Evolutionary conservation across 2,888 invertebrate species (phyloP).

Genomic region (Aplocera efformata): DNA sequence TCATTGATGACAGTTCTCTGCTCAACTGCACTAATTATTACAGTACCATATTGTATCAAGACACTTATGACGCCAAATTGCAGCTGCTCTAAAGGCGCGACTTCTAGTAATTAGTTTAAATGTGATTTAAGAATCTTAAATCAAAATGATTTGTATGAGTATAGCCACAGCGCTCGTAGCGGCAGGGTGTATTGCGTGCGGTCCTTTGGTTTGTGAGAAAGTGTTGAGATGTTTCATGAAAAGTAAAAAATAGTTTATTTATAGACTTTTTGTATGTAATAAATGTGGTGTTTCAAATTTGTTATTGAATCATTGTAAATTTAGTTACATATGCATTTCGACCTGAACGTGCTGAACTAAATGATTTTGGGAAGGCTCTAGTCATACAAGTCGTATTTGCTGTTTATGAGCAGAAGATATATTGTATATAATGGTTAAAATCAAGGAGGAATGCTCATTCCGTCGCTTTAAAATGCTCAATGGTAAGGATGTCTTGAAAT

Average conservation of each 20-base stretch:
- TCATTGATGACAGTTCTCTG: conserved; percentile 17
- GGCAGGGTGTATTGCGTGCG: conserved; percentile 38
- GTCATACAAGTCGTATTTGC: too few relatives aligned
- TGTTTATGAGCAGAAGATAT: too few relatives aligned
- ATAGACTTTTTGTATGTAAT: conserved; percentile 23
- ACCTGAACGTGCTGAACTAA: too few relatives aligned
- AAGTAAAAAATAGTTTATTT: conserved; percentile 26
- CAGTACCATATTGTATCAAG: conserved; percentile 14
- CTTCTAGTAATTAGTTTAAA: background rate
- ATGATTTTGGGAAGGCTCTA: too few relatives aligned
- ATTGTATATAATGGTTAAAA: too few relatives aligned
- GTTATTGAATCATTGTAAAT: too few relatives aligned
- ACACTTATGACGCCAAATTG: conserved; percentile 12
- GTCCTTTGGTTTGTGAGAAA: conserved; percentile 44
- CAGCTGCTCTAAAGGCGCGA: conserved; percentile 8
- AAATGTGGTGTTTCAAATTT: conserved; percentile 12
- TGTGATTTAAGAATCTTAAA: background rate
- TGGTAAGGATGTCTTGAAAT: too few relatives aligned
- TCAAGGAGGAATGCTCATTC: too few relatives aligned
- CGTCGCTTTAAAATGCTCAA: too few relatives aligned
- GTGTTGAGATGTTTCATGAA: conserved; percentile 37
- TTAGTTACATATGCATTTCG: too few relatives aligned
- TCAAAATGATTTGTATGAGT: conserved; percentile 49
- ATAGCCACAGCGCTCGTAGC: conserved; percentile 40
- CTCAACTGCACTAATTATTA: conserved; percentile 15